Evolutionary conservation across 1,140 invertebrate genomes (phyloP), one percentile per base, ranked within the genome.

Genomic region (Drosophila kohkoa): DNA sequence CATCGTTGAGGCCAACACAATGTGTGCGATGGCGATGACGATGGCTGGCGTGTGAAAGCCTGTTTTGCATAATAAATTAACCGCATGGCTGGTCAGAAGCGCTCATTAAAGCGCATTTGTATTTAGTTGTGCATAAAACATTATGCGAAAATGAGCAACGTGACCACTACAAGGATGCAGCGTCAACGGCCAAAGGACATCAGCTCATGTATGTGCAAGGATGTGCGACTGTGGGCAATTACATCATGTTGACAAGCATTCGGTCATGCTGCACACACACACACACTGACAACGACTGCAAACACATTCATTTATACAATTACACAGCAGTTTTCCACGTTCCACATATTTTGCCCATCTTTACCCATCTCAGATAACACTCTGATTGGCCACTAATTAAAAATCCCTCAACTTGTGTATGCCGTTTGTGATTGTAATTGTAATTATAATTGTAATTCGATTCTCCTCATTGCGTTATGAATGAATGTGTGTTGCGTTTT

Each of bases 51-150:
- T 75, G 74, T 64, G 77, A 74, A 70, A 62, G 57, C 81, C 62
- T 73, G 83, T 72, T 83, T 82, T 88, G 83, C 83, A 88, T 88
- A 88, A 88, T 89, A 89, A 81, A 89, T 89, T 85, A 83, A 88
- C 70, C 85, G 46, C 85, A 75, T 78, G 80, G 55, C 67, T 87
- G 80, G 77, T 54, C 69, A 62, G 73, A 54, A 63, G 64, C 58
- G 75, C 83, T 89, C 83, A 87, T 87, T 87, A 87, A 89, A 83
- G 77, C 83, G 74, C 83, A 87, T 87, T 87, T 87, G 85, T 89
- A 87, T 88, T 87, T 87, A 87, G 85, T 77, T 87, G 83, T 80
- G 85, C 83, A 87, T 83, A 80, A 87, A 87, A 83, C 83, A 87
- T 87, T 80, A 83, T 89, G 80, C 77, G 85, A 83, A 78, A 89